Conservation (phyloP, 2,797 vertebrate species). For the Odontamblyopus lacepedii region DNA sequence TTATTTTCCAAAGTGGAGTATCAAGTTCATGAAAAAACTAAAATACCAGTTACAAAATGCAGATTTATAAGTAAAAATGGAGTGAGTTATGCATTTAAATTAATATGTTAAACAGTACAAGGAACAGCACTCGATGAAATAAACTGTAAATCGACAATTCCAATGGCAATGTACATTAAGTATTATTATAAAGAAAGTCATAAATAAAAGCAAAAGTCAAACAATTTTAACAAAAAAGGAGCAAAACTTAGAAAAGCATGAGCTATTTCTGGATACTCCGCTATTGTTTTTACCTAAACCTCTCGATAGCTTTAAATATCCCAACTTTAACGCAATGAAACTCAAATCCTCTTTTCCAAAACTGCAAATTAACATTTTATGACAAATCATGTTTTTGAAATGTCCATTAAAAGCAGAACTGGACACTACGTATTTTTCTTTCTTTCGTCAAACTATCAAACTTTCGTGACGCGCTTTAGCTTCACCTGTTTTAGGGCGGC, state of each 20-base stretch:
- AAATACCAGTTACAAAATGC: not conserved
- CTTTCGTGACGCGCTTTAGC: conserved; percentile 19
- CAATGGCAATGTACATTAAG: not conserved
- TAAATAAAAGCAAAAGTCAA: not conserved
- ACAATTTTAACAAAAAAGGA: not conserved
- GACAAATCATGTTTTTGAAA: conserved; percentile 26
- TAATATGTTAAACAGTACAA: not conserved
- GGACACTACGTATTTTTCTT: not conserved
- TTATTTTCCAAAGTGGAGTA: not conserved
- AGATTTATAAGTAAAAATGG: not conserved
- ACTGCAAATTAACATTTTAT: conserved; percentile 6
- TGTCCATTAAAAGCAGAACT: conserved; percentile 52
- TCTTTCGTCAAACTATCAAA: conserved; percentile 27
- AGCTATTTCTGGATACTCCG: not conserved
- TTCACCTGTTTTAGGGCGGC: conserved; percentile 16
- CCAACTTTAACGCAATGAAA: not conserved
- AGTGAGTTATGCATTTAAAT: not conserved
- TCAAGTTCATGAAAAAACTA: not conserved
- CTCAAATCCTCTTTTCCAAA: conserved; percentile 1
- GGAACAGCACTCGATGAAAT: not conserved
- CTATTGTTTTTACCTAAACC: not conserved
- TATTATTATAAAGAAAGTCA: not conserved
- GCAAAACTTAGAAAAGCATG: not conserved
- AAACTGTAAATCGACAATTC: not conserved
- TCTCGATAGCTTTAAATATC: not conserved